These are phyloP conservation scores for Pogonophryne albipinna DNA, from an alignment of 2,797 vertebrate species.

Conservation along the genomic window DNA sequence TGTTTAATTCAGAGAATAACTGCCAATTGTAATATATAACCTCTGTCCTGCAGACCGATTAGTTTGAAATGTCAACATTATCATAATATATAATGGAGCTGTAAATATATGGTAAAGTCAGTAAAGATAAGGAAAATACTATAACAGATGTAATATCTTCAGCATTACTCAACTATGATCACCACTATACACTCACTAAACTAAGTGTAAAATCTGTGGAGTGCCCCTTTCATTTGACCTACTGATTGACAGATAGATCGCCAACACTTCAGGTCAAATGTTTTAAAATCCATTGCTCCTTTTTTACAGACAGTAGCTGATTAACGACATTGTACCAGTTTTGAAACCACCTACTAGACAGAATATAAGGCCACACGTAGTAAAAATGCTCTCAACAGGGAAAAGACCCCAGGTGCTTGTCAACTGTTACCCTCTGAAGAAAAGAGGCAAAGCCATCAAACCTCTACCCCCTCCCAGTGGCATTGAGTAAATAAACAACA, in stretches of 20 bases:
- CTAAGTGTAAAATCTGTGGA: too few species aligned
- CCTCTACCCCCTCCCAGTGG: conserved; percentile 23
- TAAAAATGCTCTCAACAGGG: conserved; percentile 6
- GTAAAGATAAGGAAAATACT: background rate
- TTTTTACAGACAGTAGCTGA: background rate
- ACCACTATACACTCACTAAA: too few species aligned
- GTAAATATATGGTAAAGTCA: conserved; percentile 2
- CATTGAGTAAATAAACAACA: conserved; percentile 46
- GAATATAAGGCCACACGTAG: conserved; percentile 9
- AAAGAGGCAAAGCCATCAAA: conserved; percentile 14
- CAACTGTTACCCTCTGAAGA: conserved; percentile 39
- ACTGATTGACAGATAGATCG: background rate
- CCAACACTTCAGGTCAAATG: background rate
- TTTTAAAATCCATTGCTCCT: background rate
- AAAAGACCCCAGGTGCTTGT: conserved; percentile 35
- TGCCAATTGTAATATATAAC: too few species aligned
- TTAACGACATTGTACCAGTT: background rate
- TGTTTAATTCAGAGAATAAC: conserved; percentile 8
- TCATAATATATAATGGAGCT: conserved; percentile 11
- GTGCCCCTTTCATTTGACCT: background rate
- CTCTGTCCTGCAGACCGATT: background rate
- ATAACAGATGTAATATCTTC: background rate
- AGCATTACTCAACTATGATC: background rate
- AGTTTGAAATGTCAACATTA: conserved; percentile 10
- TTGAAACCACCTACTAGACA: conserved; percentile 25